A percentile compares a stretch with the other conserved stretches of the same genome.
Conservation (phyloP, 2,888 invertebrate genomes). For the Liopterus haemorrhoidalis region DNA sequence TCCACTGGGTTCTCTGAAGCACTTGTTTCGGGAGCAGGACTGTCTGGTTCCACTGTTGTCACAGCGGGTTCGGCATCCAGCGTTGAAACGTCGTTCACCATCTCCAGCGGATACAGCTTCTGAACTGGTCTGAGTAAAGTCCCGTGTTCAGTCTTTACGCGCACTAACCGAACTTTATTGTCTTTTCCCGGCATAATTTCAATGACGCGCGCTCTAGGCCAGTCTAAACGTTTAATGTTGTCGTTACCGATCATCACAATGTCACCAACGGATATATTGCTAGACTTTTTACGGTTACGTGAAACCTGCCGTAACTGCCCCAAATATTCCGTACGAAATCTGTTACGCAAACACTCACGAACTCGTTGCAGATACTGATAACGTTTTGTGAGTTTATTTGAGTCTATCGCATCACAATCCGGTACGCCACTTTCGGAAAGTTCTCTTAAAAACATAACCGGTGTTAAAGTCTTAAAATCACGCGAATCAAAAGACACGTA, state of each 20-base stretch:
- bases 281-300: not conserved
- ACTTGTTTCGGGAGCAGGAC: too few relatives aligned
- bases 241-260: slow-evolving; percentile 11
- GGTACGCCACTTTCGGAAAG: slow-evolving; percentile 25
- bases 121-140: not conserved
- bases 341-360: slow-evolving; percentile 26
- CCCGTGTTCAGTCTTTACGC: slow-evolving; percentile 2
- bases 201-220: slow-evolving; percentile 11
- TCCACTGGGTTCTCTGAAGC: too few relatives aligned
- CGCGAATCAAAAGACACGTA: too few relatives aligned
- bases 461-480: too few relatives aligned
- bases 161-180: slow-evolving; percentile 43
- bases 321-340: slow-evolving; percentile 32
- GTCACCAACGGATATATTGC: slow-evolving; percentile 6
- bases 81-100: too few relatives aligned
- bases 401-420: slow-evolving; percentile 29
- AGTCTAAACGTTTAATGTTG: slow-evolving; percentile 10
- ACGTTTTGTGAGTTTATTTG: slow-evolving; percentile 21
- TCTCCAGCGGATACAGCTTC: slow-evolving; percentile 4
- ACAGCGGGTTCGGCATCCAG: too few relatives aligned
- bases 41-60: too few relatives aligned
- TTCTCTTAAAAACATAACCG: too few relatives aligned
- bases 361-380: slow-evolving; percentile 28
- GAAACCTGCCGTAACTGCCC: slow-evolving; percentile 18
- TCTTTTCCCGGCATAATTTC: slow-evolving; percentile 5